phyloP scores from a whole-genome alignment of 2,888 invertebrate species.

The Neria commutata region DNA sequence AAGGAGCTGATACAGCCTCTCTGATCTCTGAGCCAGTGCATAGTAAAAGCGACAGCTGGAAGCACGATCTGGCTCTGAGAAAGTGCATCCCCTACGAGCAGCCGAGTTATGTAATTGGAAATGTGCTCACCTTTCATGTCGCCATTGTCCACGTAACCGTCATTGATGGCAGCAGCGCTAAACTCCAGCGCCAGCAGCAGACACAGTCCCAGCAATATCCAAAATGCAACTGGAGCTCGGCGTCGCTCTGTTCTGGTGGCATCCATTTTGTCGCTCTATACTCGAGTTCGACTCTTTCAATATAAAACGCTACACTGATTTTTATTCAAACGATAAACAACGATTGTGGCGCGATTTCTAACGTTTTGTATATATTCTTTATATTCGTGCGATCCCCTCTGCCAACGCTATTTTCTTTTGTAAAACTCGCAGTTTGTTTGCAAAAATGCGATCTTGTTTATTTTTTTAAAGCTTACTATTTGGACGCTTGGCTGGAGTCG shows the following conservation, averaged over 20 bases:
- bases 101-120: not conserved
- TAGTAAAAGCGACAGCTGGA: too few relatives aligned
- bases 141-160: slow-evolving; percentile 59
- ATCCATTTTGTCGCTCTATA: slow-evolving; percentile 35
- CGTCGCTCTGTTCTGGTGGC: slow-evolving; percentile 17
- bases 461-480: not conserved
- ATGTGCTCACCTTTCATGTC: slow-evolving; percentile 60
- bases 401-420: not conserved
- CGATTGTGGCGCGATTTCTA: not conserved
- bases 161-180: slow-evolving; percentile 42
- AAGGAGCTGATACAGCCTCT: too few relatives aligned
- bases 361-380: not conserved
- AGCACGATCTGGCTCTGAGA: too few relatives aligned
- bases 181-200: slow-evolving; percentile 25
- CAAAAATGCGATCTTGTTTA: not conserved
- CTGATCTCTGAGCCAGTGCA: too few relatives aligned
- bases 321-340: too few relatives aligned
- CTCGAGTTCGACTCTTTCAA: too few relatives aligned
- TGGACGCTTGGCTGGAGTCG: not conserved
- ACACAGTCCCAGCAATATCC: slow-evolving; percentile 37
- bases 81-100: too few relatives aligned
- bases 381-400: not conserved
- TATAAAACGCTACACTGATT: too few relatives aligned
- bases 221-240: slow-evolving; percentile 25
- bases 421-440: not conserved